Evolutionary conservation across 2,113 vertebrate species (phyloP).

Genomic region (Ovis aries): DNA sequence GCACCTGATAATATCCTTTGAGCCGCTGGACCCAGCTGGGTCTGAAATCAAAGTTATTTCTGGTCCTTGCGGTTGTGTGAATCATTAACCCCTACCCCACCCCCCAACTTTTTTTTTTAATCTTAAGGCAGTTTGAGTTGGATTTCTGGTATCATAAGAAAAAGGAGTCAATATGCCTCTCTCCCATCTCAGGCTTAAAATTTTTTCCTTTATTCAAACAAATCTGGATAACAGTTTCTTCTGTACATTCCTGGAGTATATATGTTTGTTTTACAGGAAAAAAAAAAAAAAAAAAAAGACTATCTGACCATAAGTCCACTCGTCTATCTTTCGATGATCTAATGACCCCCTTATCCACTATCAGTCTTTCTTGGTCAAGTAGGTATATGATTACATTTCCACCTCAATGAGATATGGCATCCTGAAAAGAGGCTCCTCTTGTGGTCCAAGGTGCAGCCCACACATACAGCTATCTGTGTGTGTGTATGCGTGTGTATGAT

Average conservation of each 20-base stretch:
- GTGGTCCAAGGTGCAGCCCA: not conserved
- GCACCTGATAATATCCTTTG: not conserved
- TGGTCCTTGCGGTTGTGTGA: not conserved
- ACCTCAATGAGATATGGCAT: not conserved
- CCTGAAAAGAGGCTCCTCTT: not conserved
- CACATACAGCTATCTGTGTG: not conserved
- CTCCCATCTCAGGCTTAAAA: not conserved
- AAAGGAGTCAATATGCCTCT: not conserved
- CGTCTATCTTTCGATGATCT: slow-evolving; percentile 6
- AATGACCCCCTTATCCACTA: not conserved
- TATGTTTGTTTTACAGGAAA: not conserved
- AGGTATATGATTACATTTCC: not conserved
- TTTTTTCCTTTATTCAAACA: not conserved
- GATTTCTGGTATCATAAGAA: not conserved
- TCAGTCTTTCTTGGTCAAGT: slow-evolving; percentile 1
- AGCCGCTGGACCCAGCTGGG: not conserved
- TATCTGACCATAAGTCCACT: not conserved
- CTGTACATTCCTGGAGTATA: not conserved
- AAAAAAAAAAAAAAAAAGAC: not conserved
- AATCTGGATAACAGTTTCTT: not conserved
- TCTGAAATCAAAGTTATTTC: not conserved
- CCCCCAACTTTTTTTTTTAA: not conserved
- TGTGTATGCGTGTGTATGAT: not conserved
- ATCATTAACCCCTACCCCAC: not conserved
- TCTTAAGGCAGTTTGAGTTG: not conserved